These are phyloP conservation scores for Chiloscyllium plagiosum DNA, from an alignment of 2,113 vertebrate genomes.

Conservation along the genomic window DNA sequence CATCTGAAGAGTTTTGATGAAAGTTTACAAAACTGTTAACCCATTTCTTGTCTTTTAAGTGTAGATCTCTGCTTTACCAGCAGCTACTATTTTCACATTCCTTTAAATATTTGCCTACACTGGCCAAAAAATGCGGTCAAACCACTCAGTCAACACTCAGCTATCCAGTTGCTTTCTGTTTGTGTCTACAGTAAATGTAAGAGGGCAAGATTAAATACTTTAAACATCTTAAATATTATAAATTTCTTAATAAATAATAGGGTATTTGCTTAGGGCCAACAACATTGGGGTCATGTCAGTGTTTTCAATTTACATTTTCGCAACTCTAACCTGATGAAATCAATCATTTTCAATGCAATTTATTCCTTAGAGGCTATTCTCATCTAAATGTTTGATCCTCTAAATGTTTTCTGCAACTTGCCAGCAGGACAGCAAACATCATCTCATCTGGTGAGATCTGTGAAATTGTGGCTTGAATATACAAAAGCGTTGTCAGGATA, in stretches of 20 bases:
- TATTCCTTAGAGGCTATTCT: not conserved
- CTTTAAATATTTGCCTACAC: not conserved
- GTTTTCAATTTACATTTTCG: not conserved
- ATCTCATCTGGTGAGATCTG: not conserved
- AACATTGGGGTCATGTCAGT: not conserved
- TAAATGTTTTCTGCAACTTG: not conserved
- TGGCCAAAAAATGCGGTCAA: not conserved
- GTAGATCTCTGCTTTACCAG: not conserved
- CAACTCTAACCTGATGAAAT: not conserved
- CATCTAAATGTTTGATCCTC: not conserved
- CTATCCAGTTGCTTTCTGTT: not conserved
- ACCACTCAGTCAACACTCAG: not conserved
- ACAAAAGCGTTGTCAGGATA: not conserved
- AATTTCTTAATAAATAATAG: not conserved
- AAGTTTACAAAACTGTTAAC: not conserved
- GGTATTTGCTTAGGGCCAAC: not conserved
- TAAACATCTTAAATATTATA: not conserved
- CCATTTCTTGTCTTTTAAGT: not conserved
- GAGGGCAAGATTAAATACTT: not conserved
- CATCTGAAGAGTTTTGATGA: not conserved
- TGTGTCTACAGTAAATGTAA: not conserved
- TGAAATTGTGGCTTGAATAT: not conserved
- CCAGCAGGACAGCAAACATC: not conserved
- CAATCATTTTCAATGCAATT: not conserved
- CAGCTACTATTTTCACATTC: conserved; percentile 1